These are phyloP conservation scores for Tachysurus fulvidraco DNA, from an alignment of 2,113 vertebrate genomes.

Conservation along the genomic window DNA sequence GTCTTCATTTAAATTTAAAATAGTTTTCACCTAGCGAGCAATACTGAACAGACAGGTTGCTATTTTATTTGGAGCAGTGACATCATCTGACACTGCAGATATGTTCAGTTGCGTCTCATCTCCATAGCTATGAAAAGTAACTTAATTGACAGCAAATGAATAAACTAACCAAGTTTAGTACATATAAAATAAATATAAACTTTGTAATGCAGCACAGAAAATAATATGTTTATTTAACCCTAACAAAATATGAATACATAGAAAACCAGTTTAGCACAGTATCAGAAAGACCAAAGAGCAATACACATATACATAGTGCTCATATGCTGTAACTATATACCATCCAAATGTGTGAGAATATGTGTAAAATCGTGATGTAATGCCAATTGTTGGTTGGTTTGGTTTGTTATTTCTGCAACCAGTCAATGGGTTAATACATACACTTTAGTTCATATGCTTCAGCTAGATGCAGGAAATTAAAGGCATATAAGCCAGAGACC, in stretches of 20 bases:
- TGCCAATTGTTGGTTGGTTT: background rate
- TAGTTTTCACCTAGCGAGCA: too few relatives aligned
- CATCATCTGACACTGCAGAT: background rate
- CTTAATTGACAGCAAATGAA: background rate
- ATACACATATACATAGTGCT: background rate
- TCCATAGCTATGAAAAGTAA: background rate
- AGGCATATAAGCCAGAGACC: background rate
- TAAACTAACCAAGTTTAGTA: background rate
- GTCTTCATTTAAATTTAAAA: too few relatives aligned
- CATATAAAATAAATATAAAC: background rate
- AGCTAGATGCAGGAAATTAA: background rate
- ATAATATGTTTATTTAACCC: background rate
- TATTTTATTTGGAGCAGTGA: background rate
- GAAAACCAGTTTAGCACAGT: background rate
- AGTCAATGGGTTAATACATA: background rate
- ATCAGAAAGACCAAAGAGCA: background rate
- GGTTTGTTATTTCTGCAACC: background rate
- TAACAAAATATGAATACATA: slow-evolving; percentile 8
- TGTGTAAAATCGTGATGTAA: background rate
- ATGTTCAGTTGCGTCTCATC: background rate
- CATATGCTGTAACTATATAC: background rate
- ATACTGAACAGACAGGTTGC: background rate
- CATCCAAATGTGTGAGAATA: background rate
- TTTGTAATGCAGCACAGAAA: background rate
- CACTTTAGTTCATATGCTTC: background rate